Conservation (phyloP, 2,113 vertebrate species). For the Poicephalus meyeri region DNA sequence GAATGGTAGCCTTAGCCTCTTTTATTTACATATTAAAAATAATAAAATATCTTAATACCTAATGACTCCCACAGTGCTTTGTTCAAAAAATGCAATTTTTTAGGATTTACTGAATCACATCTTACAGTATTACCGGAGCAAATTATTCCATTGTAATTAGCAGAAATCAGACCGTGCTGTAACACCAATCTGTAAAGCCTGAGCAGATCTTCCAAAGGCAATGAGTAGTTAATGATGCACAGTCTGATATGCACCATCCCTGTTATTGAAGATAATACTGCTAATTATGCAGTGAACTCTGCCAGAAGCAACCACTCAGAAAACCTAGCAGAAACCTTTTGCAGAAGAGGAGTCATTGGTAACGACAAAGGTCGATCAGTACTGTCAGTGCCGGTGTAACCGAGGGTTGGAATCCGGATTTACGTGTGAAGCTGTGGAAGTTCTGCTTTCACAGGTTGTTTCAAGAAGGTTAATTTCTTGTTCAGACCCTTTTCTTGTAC, state of each 20-base stretch:
- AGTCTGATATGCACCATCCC: neutral
- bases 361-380: neutral
- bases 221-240: neutral
- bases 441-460: neutral
- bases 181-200: neutral
- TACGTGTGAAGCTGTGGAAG: neutral
- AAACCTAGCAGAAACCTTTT: neutral
- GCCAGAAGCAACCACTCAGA: neutral
- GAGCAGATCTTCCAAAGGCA: neutral
- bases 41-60: neutral
- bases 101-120: neutral
- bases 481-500: neutral
- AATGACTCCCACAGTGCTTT: neutral
- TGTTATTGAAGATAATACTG: neutral
- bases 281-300: neutral
- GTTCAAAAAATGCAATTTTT: neutral
- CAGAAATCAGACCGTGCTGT: neutral
- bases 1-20: neutral
- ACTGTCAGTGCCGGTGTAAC: neutral
- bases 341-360: neutral
- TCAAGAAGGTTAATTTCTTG: neutral
- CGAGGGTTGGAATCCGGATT: neutral
- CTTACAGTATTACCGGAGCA: neutral
- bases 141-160: neutral
- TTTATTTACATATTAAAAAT: neutral